These are phyloP conservation scores for Triplophysa siluroides DNA, from an alignment of 2,113 vertebrate genomes.

Conservation along the genomic window DNA sequence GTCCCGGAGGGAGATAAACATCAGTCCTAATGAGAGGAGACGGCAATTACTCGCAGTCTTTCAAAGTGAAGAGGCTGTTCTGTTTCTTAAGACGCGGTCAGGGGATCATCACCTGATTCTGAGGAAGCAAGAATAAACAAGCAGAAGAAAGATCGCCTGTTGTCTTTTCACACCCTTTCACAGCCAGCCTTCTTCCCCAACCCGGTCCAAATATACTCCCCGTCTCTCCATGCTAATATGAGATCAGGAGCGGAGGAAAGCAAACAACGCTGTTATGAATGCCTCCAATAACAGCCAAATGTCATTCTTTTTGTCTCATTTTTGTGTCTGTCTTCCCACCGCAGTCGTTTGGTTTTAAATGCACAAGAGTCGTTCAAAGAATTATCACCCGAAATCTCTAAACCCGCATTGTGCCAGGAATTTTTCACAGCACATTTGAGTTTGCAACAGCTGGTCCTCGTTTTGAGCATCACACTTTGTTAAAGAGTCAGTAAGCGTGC, in stretches of 20 bases:
- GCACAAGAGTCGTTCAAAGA: neutral
- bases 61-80: constrained; percentile 21
- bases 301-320: neutral
- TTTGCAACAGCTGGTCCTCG: constrained; percentile 46
- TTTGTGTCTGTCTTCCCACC: neutral
- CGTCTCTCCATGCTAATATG: constrained; percentile 48
- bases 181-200: constrained; percentile 37
- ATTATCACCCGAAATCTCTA: constrained; percentile 16
- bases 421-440: constrained; percentile 18
- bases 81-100: constrained; percentile 18
- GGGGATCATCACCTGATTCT: constrained; percentile 22
- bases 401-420: neutral
- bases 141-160: constrained; percentile 7
- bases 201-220: constrained; percentile 38
- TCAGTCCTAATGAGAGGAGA: constrained; percentile 36
- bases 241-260: constrained; percentile 14
- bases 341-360: constrained; percentile 1
- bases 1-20: constrained; percentile 17
- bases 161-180: constrained; percentile 23
- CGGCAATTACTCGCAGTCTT: constrained; percentile 11
- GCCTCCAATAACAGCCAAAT: constrained; percentile 2
- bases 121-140: constrained; percentile 8
- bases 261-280: constrained; percentile 35
- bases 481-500: constrained; percentile 2
- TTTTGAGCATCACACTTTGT: constrained; percentile 42